Conservation (phyloP, 2,113 vertebrate genomes). For the Epinephelus cyanopodus region DNA sequence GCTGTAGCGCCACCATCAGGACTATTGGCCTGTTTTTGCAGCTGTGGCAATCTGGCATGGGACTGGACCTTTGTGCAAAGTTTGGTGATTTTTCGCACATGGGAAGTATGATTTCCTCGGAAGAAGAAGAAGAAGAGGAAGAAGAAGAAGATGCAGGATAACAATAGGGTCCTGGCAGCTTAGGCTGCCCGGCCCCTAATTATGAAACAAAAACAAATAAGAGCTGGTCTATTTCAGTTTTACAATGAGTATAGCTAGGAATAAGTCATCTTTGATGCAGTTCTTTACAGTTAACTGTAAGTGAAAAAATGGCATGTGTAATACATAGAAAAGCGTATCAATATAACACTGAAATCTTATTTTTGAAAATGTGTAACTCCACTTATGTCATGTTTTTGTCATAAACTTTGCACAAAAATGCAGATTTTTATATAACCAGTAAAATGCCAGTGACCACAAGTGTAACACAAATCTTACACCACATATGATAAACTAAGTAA, state of each 20-base stretch:
- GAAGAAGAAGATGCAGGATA: too few relatives aligned
- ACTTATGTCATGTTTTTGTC: not conserved
- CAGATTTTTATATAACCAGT: too few relatives aligned
- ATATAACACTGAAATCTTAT: not conserved
- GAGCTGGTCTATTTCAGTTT: not conserved
- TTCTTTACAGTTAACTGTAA: not conserved
- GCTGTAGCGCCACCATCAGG: too few relatives aligned
- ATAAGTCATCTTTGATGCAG: not conserved
- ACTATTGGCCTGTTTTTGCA: too few relatives aligned
- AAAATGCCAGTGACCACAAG: not conserved
- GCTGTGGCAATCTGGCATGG: too few relatives aligned
- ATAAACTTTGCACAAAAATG: not conserved
- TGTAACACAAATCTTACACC: not conserved
- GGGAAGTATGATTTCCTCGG: too few relatives aligned
- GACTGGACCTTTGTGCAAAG: too few relatives aligned
- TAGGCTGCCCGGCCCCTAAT: too few relatives aligned
- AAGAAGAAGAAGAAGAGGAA: too few relatives aligned
- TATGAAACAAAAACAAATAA: slow-evolving; percentile 6
- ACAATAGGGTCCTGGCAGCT: too few relatives aligned
- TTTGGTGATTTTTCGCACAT: too few relatives aligned
- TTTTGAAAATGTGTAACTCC: not conserved
- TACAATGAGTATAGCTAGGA: not conserved
- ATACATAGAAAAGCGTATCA: not conserved
- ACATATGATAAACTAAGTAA: not conserved
- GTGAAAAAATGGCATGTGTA: not conserved